phyloP scores from a whole-genome alignment of 2,888 invertebrate genomes.

The Pheosia tremula region DNA sequence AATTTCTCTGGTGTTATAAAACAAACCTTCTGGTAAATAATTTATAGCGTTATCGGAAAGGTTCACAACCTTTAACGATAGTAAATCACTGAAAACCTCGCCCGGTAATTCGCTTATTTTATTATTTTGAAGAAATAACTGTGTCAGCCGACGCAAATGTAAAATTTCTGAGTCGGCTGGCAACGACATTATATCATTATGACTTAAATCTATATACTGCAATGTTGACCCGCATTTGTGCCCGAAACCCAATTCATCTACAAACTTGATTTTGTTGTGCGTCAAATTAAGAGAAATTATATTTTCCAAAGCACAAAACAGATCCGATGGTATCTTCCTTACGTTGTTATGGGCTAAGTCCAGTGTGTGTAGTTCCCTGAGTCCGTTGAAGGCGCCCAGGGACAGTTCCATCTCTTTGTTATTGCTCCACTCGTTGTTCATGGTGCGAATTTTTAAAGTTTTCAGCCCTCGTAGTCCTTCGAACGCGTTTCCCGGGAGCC shows the following conservation, averaged over 20 bases:
- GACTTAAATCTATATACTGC: constrained; percentile 91
- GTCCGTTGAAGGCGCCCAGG: constrained; percentile 88
- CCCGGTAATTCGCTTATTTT: constrained; percentile 90
- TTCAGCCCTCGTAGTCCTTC: constrained; percentile 92
- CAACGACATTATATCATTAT: constrained; percentile 90
- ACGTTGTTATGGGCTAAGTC: constrained; percentile 93
- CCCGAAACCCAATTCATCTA: constrained; percentile 90
- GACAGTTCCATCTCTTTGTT: constrained; percentile 89
- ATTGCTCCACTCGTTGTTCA: constrained; percentile 91
- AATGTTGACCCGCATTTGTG: constrained; percentile 87
- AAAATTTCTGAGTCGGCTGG: constrained; percentile 91
- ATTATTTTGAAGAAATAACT: constrained; percentile 93
- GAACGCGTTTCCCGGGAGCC: constrained; percentile 90
- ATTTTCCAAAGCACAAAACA: constrained; percentile 92
- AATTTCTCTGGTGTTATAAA: constrained; percentile 91
- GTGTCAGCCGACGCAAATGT: constrained; percentile 90
- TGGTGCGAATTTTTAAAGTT: constrained; percentile 90
- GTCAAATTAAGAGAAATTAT: constrained; percentile 94
- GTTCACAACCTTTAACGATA: constrained; percentile 92
- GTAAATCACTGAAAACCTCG: constrained; percentile 91
- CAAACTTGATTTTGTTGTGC: constrained; percentile 91
- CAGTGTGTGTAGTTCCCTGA: constrained; percentile 90
- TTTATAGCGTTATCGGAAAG: constrained; percentile 93
- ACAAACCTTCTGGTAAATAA: constrained; percentile 91
- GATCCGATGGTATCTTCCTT: constrained; percentile 89